Conservation (phyloP, 2,888 invertebrate species). For the Hypsopygia costalis region DNA sequence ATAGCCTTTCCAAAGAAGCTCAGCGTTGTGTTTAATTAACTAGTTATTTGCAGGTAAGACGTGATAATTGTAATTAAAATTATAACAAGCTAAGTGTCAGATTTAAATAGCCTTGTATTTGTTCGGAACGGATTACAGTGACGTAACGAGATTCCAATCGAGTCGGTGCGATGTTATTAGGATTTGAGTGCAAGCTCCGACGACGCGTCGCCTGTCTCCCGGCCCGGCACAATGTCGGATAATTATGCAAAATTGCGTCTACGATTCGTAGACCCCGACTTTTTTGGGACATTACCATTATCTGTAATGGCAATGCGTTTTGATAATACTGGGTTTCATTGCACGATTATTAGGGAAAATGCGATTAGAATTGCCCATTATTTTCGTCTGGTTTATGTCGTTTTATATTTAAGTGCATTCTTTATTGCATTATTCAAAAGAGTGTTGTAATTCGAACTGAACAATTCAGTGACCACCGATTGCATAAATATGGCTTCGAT, state of each 20-base stretch:
- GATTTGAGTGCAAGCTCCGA: slow-evolving; percentile 68
- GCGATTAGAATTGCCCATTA: slow-evolving; percentile 47
- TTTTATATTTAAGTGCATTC: slow-evolving; percentile 27
- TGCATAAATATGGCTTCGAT: slow-evolving; percentile 69
- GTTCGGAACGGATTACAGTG: slow-evolving; percentile 61
- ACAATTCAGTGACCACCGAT: slow-evolving; percentile 47
- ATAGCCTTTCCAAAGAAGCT: no score
- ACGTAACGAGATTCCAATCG: slow-evolving; percentile 73
- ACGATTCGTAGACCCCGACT: slow-evolving; percentile 72
- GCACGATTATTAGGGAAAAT: slow-evolving; percentile 62
- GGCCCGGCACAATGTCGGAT: slow-evolving; percentile 28
- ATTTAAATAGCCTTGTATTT: slow-evolving; percentile 52
- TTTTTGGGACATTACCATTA: slow-evolving; percentile 76
- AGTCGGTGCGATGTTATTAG: slow-evolving; percentile 67
- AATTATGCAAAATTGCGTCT: slow-evolving; percentile 79
- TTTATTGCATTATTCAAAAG: slow-evolving; percentile 2
- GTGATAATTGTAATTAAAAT: no score
- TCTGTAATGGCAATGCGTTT: slow-evolving; percentile 73
- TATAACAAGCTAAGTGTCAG: no score
- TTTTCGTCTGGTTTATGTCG: slow-evolving; percentile 50
- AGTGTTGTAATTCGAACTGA: slow-evolving; percentile 3
- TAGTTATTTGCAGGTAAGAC: no score
- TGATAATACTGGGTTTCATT: slow-evolving; percentile 74
- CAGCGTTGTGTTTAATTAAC: no score
- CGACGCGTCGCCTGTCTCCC: slow-evolving; percentile 45